These are phyloP conservation scores for Hirtodrosophila histrioides DNA, from an alignment of 2,888 invertebrate species.

Conservation along the genomic window DNA sequence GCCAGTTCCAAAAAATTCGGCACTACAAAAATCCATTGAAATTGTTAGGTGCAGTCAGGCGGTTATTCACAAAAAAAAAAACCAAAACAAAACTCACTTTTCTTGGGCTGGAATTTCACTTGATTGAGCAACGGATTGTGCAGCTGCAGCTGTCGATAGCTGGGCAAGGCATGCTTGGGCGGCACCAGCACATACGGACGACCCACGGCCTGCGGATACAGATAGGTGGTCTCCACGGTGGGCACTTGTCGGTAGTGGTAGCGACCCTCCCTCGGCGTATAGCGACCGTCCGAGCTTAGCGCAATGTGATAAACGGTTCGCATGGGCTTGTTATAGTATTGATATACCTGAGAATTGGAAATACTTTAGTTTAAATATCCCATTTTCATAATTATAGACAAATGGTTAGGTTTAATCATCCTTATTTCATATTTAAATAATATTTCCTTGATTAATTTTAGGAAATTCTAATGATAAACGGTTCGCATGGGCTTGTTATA, in stretches of 20 bases:
- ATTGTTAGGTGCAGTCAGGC: slow-evolving; percentile 25
- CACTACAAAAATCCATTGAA: slow-evolving; percentile 44
- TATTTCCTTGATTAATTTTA: too few relatives aligned
- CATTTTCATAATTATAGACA: too few relatives aligned
- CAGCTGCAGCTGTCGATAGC: slow-evolving; percentile 78
- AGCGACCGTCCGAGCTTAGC: slow-evolving; percentile 86
- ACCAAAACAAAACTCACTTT: slow-evolving; percentile 64
- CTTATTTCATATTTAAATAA: too few relatives aligned
- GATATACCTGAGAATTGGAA: slow-evolving; percentile 78
- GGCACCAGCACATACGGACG: slow-evolving; percentile 63
- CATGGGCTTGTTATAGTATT: slow-evolving; percentile 80
- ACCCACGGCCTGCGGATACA: slow-evolving; percentile 85
- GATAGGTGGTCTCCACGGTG: slow-evolving; percentile 87
- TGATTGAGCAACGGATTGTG: slow-evolving; percentile 82
- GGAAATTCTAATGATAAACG: slow-evolving; percentile 82
- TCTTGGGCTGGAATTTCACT: slow-evolving; percentile 80
- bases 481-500: slow-evolving; percentile 79
- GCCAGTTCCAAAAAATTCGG: slow-evolving; percentile 71
- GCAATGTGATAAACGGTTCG: slow-evolving; percentile 84
- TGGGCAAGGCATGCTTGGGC: slow-evolving; percentile 74
- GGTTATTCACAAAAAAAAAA: not conserved
- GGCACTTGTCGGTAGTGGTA: slow-evolving; percentile 84
- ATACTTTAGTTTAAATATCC: too few relatives aligned
- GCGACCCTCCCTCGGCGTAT: slow-evolving; percentile 85
- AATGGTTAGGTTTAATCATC: too few relatives aligned